Conservation (phyloP, 2,888 invertebrate species). For the Athalia rosae region DNA sequence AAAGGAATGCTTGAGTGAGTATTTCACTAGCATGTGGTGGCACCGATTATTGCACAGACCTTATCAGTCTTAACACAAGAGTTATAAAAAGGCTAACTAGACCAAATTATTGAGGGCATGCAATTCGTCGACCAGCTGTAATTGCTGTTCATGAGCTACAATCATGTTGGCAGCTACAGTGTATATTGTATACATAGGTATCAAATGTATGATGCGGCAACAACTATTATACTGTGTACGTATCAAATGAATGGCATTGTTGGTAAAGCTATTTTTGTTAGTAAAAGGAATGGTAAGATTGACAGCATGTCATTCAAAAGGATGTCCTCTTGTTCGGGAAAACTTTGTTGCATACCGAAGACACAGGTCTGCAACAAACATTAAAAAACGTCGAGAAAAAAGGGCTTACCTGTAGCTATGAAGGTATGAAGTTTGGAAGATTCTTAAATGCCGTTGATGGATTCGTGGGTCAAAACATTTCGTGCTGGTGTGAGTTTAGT, state of each 20-base stretch:
- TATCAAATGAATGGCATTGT: no score
- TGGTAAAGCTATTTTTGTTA: no score
- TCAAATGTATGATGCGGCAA: no score
- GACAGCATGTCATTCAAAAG: no score
- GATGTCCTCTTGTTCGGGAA: no score
- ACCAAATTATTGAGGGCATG: neutral
- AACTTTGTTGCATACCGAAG: no score
- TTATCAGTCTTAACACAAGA: neutral
- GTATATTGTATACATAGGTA: no score
- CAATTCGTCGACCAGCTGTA: neutral
- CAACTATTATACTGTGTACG: no score
- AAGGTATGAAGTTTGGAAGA: neutral
- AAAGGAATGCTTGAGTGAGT: no score
- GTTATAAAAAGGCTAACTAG: neutral
- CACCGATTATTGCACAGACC: no score
- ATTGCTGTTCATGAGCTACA: neutral
- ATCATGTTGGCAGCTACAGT: neutral
- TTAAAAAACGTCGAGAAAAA: neutral
- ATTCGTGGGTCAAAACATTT: neutral
- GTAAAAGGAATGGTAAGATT: no score
- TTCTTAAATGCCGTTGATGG: neutral
- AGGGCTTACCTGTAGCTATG: constrained; percentile 12
- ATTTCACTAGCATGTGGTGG: no score
- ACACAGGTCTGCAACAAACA: neutral
- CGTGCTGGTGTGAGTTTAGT: neutral